phyloP scores from a whole-genome alignment of 2,888 invertebrate species.

The Oasisia sp. region DNA sequence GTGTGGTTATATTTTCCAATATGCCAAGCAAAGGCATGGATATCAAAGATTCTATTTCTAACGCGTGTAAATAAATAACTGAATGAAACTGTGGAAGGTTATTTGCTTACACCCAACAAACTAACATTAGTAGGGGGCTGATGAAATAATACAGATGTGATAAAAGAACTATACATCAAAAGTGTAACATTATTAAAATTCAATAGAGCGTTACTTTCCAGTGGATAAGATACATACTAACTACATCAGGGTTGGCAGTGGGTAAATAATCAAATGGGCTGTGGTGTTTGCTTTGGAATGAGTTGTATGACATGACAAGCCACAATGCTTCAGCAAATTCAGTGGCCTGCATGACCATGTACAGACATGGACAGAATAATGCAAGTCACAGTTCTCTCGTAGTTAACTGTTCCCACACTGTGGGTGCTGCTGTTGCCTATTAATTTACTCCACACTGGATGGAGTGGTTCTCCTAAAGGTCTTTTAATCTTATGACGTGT shows the following conservation, averaged over 20 bases:
- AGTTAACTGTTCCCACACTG: too few species aligned
- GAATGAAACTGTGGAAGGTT: neutral
- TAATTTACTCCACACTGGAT: too few species aligned
- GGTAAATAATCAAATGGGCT: neutral
- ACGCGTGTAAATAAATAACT: neutral
- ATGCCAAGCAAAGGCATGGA: neutral
- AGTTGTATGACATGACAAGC: neutral
- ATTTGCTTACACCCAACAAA: neutral
- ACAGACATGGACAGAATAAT: neutral
- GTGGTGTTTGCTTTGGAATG: neutral
- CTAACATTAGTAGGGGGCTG: neutral
- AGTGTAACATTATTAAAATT: neutral
- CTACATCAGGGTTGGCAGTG: neutral
- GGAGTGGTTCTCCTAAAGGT: too few species aligned
- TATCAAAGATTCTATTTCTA: neutral
- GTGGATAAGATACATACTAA: neutral
- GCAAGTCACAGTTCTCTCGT: neutral
- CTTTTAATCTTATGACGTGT: too few species aligned
- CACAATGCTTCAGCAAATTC: neutral
- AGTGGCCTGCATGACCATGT: neutral
- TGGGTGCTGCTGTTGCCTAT: too few species aligned
- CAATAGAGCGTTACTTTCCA: neutral
- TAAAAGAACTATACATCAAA: neutral
- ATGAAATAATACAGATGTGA: neutral
- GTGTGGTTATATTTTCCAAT: neutral